A percentile compares a stretch with the other conserved stretches of the same genome.
These are phyloP conservation scores for Eutolmus rufibarbis DNA, from an alignment of 2,888 invertebrate species.

Conservation along the genomic window DNA sequence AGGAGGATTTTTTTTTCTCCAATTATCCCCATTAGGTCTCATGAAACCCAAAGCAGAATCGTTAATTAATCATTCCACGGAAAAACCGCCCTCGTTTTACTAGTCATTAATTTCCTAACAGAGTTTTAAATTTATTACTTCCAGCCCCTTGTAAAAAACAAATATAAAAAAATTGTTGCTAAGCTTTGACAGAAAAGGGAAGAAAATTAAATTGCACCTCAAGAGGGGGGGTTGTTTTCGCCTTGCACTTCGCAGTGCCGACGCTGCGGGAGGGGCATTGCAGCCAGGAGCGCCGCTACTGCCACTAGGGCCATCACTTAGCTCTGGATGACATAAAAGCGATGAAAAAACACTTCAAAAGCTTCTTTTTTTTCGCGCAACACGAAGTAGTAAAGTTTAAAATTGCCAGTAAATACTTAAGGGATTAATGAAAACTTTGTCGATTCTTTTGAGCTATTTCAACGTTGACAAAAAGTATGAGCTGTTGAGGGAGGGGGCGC, in stretches of 20 bases:
- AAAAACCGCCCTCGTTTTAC: background rate
- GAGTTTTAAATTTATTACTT: slow-evolving; percentile 18
- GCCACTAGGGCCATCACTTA: background rate
- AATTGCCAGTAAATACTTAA: slow-evolving; percentile 32
- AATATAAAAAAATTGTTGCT: background rate
- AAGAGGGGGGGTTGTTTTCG: background rate
- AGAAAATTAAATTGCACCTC: slow-evolving; percentile 2
- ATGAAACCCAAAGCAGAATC: background rate
- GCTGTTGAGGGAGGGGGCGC: background rate
- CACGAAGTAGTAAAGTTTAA: slow-evolving; percentile 31
- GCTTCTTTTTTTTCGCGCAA: background rate
- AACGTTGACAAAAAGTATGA: background rate
- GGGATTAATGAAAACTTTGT: slow-evolving; percentile 37
- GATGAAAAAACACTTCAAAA: background rate
- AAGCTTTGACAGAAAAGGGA: slow-evolving; percentile 1
- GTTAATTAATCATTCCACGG: background rate
- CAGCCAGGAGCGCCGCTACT: background rate
- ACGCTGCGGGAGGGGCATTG: background rate
- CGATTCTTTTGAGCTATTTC: slow-evolving; percentile 22
- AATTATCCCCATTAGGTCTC: background rate
- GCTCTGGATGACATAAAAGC: background rate
- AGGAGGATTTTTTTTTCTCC: background rate
- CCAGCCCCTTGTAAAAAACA: background rate
- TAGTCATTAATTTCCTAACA: background rate
- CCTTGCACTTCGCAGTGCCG: background rate